Base-by-base conservation (phyloP, 2,113 vertebrate genomes). In the Leiothrix lutea region DNA sequence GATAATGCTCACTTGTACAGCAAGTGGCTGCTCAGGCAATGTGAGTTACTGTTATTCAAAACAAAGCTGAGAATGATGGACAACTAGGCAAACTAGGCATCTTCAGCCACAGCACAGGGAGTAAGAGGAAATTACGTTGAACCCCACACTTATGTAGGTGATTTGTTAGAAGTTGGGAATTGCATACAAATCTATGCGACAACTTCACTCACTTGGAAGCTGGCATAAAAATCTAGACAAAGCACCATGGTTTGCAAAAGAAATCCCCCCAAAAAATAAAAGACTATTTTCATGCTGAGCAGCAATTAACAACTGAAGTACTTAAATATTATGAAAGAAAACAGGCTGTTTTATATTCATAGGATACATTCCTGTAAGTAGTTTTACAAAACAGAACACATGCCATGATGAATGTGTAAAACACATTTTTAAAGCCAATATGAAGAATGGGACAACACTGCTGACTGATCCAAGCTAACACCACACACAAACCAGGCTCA, bases 1-100 rank as follows among this genome's bases (percentile, higher is more conserved):
- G 97, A 97, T 81, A 97, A 95, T 66, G 92, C 60, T 98, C 97
- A 82, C 96, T 94, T 23, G 97, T 90, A 90, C 93, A 97, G 57
- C 20, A 96, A 96, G 78, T 80, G 92, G 94, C 94, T 98, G 98
- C 95, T 96, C 95, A 98, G 92, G 98, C 92, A 98, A 96, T 40
- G 3, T 40, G 62, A 73, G 80, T 80, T 36, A 87, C 73, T 56
- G 8, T 80, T 96, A 94, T 74, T 91, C 80, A 72, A 61, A 82
- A 62, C 79, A 62, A 80, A 47, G 78, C 17, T 93, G 80, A 86
- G 75, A 80, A 65, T 40, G 75, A 90, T 45, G 73, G 88, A 90
- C 82, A 93, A 67, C 78, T 77, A 93, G 53, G 48, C 26, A 72
- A 93, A 87, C 67, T 66, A 92, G 51, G 42, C 35, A 78, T 84